Conservation (phyloP, 2,888 invertebrate genomes). For the Argynnis bischoffii region DNA sequence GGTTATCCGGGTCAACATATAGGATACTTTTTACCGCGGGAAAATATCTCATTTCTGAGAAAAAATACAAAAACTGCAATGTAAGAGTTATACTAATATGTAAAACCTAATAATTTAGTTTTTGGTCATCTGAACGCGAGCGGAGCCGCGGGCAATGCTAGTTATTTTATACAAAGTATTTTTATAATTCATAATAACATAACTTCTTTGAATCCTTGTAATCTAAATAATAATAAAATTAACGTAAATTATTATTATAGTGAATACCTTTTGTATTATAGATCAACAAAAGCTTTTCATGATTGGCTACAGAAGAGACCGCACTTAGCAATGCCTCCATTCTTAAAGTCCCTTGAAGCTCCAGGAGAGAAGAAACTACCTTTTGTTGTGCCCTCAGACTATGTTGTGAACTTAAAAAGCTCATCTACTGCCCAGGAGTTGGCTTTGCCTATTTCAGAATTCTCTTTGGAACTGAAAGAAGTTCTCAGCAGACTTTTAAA, state of each 20-base stretch:
- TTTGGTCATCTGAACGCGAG: too few relatives aligned
- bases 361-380: slow-evolving; percentile 59
- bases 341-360: slow-evolving; percentile 48
- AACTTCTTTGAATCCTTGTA: too few relatives aligned
- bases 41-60: too few relatives aligned
- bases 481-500: slow-evolving; percentile 70
- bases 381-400: slow-evolving; percentile 72
- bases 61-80: too few relatives aligned
- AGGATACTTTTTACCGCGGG: too few relatives aligned
- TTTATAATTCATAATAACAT: too few relatives aligned
- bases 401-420: slow-evolving; percentile 52
- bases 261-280: slow-evolving; percentile 41
- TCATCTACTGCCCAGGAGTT: slow-evolving; percentile 55
- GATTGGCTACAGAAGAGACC: slow-evolving; percentile 61
- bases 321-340: slow-evolving; percentile 64
- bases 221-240: too few relatives aligned
- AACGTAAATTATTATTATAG: background rate
- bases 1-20: too few relatives aligned
- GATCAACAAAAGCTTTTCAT: slow-evolving; percentile 72
- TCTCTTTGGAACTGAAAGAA: slow-evolving; percentile 67
- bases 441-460: slow-evolving; percentile 69
- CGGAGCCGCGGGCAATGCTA: too few relatives aligned
- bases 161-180: too few relatives aligned
- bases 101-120: too few relatives aligned
- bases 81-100: too few relatives aligned